phyloP scores from a whole-genome alignment of 2,888 invertebrate species.

The Agrotis clavis region DNA sequence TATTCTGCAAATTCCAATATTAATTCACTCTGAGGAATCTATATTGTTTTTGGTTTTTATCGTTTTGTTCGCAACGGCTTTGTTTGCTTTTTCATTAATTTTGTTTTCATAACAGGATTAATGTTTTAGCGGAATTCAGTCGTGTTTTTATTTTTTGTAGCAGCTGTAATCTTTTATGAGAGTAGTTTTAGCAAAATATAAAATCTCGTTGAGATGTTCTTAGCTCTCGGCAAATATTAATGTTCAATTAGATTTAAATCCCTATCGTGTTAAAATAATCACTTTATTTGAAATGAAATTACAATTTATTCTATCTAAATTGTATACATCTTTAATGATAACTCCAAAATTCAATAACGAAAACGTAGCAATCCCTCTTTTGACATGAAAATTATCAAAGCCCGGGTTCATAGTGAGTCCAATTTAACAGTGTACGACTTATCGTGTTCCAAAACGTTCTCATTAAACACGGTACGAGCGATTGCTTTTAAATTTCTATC shows the following conservation, averaged over 20 bases:
- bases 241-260: conserved; percentile 35
- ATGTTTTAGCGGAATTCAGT: conserved; percentile 13
- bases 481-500: conserved; percentile 53
- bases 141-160: not conserved
- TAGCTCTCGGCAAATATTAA: conserved; percentile 16
- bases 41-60: conserved; percentile 61
- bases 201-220: not conserved
- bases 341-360: conserved; percentile 56
- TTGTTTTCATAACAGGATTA: conserved; percentile 37
- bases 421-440: conserved; percentile 60
- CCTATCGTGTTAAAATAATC: conserved; percentile 42
- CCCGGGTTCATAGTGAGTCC: conserved; percentile 50
- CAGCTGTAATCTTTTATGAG: not conserved
- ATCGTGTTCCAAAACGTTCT: conserved; percentile 55
- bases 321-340: conserved; percentile 58
- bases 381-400: conserved; percentile 65
- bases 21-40: conserved; percentile 55
- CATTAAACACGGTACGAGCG: conserved; percentile 48
- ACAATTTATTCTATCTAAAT: conserved; percentile 48
- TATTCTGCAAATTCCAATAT: conserved; percentile 60
- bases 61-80: conserved; percentile 29
- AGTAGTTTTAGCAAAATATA: not conserved
- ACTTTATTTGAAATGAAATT: conserved; percentile 56
- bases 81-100: conserved; percentile 47
- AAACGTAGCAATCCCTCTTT: conserved; percentile 63